Evolutionary conservation across 2,113 vertebrate genomes (phyloP), one percentile per base, ranked within the genome.

Genomic region (Urocitellus parryii): DNA sequence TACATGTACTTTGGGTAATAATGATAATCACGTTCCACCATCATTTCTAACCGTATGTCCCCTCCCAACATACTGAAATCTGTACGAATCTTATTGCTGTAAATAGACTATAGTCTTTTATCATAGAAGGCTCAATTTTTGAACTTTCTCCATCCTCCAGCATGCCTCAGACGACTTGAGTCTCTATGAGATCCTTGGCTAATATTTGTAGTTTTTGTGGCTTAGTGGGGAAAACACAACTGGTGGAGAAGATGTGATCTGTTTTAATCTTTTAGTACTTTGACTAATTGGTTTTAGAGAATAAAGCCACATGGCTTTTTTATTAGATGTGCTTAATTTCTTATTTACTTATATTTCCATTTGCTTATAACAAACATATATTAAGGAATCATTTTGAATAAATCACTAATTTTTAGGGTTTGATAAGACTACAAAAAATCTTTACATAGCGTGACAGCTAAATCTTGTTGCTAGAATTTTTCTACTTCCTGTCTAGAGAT

Each of bases 361-460:
- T 96, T 82, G 9, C 22, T 87, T 95, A n/a, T 70, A 87, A 65
- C 48, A 22, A 86, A 53, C 53, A 51, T 12, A 81, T 72, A 74
- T 56, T 94, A 73, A 73, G 37, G 22, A 56, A 25, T 65, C 45
- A 13, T 78, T 92, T 88, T 92, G 27, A 88, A 70, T 65, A 9
- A 78, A 48, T 88, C 34, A 39, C 16, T 51, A 29, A 27, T 82
- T 89, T 78, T 92, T 24, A 79, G 34, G 27, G 12, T 53, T 79
- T 67, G 45, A 68, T 39, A 68, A 27, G 32, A 67, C 78, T 88
- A 88, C 45, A 74, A 73, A 74, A 68, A 42, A 42, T 45, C 37
- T 61, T 34, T 63, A 56, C 29, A 24, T 74, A 61, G 18, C 11
- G 34, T 32, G 18, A 61, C 86, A 45, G 53, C n/a, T 11, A 88